phyloP scores from a whole-genome alignment of 2,888 invertebrate species.

The Alitta virens region DNA sequence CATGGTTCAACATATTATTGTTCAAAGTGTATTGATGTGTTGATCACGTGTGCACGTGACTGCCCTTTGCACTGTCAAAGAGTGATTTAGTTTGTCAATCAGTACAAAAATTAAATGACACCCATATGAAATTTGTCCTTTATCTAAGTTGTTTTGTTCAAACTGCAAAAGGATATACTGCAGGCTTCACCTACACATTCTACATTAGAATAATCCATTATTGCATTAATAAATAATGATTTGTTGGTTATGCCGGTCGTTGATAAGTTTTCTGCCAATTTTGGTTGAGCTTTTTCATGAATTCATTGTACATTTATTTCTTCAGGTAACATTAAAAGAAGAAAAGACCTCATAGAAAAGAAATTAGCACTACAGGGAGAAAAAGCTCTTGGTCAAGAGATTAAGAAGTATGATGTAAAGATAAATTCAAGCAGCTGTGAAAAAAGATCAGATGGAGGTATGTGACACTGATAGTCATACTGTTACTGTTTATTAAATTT shows the following conservation, averaged over 20 bases:
- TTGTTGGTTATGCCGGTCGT: background rate
- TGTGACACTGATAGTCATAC: too few relatives aligned
- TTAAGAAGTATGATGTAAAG: background rate
- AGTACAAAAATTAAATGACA: too few relatives aligned
- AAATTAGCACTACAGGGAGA: background rate
- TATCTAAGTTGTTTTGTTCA: too few relatives aligned
- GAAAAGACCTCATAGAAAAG: background rate
- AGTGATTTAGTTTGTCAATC: too few relatives aligned
- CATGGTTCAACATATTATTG: too few relatives aligned
- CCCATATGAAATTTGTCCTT: too few relatives aligned
- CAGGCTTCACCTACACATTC: background rate
- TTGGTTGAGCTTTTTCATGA: background rate
- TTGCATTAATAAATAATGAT: background rate
- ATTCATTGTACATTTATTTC: background rate
- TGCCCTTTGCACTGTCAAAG: too few relatives aligned
- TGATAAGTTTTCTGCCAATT: background rate
- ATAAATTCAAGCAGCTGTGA: background rate
- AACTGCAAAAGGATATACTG: background rate
- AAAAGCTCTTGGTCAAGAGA: background rate
- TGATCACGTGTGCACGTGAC: too few relatives aligned
- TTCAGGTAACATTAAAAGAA: slow-evolving; percentile 11
- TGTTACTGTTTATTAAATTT: too few relatives aligned
- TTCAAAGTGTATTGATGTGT: too few relatives aligned
- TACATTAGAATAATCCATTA: background rate
- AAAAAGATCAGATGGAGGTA: background rate